Evolutionary conservation across 2,113 vertebrate genomes (phyloP).

Genomic region (Engystomops pustulosus): DNA sequence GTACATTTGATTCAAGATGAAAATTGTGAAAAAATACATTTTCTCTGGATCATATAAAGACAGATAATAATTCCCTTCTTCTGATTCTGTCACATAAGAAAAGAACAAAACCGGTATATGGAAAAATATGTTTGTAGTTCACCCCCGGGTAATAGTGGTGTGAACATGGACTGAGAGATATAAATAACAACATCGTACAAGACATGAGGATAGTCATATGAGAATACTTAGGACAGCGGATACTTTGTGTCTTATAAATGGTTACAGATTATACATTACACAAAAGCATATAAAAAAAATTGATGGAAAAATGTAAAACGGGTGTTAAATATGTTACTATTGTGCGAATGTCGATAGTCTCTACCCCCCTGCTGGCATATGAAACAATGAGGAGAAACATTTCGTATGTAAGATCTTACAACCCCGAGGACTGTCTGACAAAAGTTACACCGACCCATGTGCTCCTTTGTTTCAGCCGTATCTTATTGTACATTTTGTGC

Average conservation of each 20-base stretch:
- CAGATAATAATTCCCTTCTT: too few species aligned
- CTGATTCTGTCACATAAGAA: too few species aligned
- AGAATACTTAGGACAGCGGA: not conserved
- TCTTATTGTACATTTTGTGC: not conserved
- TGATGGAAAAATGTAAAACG: not conserved
- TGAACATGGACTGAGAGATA: not conserved
- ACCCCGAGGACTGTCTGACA: not conserved
- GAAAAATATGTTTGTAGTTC: too few species aligned
- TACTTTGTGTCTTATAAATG: not conserved
- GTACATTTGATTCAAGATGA: too few species aligned
- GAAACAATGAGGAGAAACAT: not conserved
- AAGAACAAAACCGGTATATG: too few species aligned
- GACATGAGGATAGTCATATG: not conserved
- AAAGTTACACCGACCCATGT: not conserved
- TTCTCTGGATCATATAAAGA: too few species aligned
- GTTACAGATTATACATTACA: not conserved
- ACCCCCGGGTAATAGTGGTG: too few species aligned
- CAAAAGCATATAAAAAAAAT: not conserved
- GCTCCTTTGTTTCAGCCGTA: conserved; percentile 13
- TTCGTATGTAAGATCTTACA: not conserved
- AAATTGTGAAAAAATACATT: too few species aligned
- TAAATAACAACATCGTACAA: not conserved
- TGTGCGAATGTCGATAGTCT: not conserved
- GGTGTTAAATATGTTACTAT: not conserved
- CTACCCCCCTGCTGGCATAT: not conserved